A percentile compares a stretch with the other conserved stretches of the same genome.
phyloP scores from a whole-genome alignment of 2,888 invertebrate genomes.

The Aleiodes testaceus region DNA sequence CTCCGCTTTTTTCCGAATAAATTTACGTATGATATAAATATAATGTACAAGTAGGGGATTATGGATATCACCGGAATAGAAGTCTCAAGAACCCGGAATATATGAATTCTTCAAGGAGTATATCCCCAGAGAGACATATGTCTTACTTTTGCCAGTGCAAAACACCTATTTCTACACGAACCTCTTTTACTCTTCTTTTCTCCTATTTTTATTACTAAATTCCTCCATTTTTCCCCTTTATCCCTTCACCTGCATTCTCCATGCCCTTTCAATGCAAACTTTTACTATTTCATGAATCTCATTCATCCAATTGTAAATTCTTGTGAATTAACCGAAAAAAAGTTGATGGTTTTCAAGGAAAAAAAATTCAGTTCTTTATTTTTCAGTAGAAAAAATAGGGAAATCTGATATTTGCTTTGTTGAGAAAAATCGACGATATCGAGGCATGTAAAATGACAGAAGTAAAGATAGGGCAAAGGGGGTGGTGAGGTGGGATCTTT shows the following conservation, averaged over 20 bases:
- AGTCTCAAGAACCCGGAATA: slow-evolving; percentile 2
- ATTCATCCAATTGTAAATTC: too few species aligned
- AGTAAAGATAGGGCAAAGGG: too few species aligned
- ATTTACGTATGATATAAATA: slow-evolving; percentile 2
- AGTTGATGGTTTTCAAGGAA: too few species aligned
- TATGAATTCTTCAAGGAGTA: slow-evolving; percentile 7
- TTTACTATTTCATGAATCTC: too few species aligned
- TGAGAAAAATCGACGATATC: too few species aligned
- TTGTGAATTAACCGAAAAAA: too few species aligned
- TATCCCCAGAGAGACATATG: slow-evolving; percentile 7
- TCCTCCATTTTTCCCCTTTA: background rate
- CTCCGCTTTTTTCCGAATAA: background rate
- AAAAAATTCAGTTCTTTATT: too few species aligned
- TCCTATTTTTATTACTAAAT: background rate
- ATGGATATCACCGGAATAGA: slow-evolving; percentile 6
- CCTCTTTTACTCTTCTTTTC: background rate
- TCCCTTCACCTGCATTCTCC: background rate
- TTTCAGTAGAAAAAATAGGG: too few species aligned
- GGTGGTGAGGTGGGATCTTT: background rate
- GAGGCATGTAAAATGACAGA: too few species aligned
- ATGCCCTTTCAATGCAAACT: too few species aligned
- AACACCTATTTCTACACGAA: slow-evolving; percentile 19
- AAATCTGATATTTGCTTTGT: too few species aligned
- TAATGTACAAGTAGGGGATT: background rate
- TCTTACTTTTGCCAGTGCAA: background rate